These are phyloP conservation scores for Aricia artaxerxes DNA, from an alignment of 2,888 invertebrate species.

Conservation along the genomic window DNA sequence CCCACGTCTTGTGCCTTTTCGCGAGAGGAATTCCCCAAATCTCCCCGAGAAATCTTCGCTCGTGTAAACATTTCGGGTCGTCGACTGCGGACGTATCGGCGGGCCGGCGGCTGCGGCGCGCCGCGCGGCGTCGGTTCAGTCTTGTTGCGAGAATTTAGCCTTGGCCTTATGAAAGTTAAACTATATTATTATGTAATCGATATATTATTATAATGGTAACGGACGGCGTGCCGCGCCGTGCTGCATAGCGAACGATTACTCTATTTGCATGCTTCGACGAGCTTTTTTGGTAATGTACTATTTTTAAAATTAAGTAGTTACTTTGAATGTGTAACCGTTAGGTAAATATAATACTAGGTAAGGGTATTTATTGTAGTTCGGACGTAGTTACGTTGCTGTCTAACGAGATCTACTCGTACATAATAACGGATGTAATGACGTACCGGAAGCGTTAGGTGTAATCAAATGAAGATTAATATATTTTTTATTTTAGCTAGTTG, in stretches of 20 bases:
- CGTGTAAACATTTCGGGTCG: slow-evolving; percentile 30
- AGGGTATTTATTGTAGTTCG: slow-evolving; percentile 79
- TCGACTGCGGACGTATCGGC: slow-evolving; percentile 31
- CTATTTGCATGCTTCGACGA: slow-evolving; percentile 81
- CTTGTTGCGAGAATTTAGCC: slow-evolving; percentile 81
- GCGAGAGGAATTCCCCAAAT: slow-evolving; percentile 47
- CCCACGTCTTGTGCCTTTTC: slow-evolving; percentile 74
- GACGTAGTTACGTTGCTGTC: slow-evolving; percentile 74
- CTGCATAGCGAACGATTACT: slow-evolving; percentile 75
- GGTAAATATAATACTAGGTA: slow-evolving; percentile 73
- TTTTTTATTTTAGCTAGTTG: slow-evolving; percentile 80
- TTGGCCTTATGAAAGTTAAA: slow-evolving; percentile 80
- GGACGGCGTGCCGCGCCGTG: slow-evolving; percentile 67
- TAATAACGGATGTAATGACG: slow-evolving; percentile 74
- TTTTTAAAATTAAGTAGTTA: slow-evolving; percentile 77
- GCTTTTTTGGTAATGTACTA: slow-evolving; percentile 80
- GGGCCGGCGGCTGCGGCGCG: slow-evolving; percentile 55
- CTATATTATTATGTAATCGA: slow-evolving; percentile 69
- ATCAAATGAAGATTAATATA: slow-evolving; percentile 74
- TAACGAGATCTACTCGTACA: slow-evolving; percentile 74
- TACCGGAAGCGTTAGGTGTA: slow-evolving; percentile 71
- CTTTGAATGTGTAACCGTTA: slow-evolving; percentile 78
- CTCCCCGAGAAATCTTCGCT: slow-evolving; percentile 38
- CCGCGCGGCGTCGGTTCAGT: slow-evolving; percentile 69
- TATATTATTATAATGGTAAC: slow-evolving; percentile 62